These are phyloP conservation scores for Kryptolebias ocellatus DNA, from an alignment of 2,797 vertebrate genomes.

Conservation along the genomic window DNA sequence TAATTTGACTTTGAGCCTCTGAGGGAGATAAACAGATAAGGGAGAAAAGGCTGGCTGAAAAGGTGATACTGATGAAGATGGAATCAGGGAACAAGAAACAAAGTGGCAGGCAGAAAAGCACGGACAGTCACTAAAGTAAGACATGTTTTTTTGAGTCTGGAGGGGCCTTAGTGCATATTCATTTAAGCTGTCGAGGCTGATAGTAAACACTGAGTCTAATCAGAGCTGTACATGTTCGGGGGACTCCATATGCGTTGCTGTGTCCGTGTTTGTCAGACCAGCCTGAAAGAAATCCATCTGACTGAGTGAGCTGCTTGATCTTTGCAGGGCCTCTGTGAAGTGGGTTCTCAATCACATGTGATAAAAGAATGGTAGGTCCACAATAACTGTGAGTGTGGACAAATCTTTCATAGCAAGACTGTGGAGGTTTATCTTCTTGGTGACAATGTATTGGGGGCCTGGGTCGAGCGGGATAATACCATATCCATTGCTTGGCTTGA, in stretches of 20 bases:
- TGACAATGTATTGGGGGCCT: too few relatives aligned
- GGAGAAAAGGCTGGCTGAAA: constrained; percentile 13
- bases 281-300: constrained; percentile 15
- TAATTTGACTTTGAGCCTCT: constrained; percentile 44
- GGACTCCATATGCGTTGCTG: constrained; percentile 11
- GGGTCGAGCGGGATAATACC: too few relatives aligned
- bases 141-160: constrained; percentile 51
- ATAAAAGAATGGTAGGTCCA: too few relatives aligned
- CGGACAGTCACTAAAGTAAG: constrained; percentile 33
- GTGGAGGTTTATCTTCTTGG: too few relatives aligned
- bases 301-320: constrained; percentile 4
- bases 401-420: too few relatives aligned
- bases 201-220: constrained; percentile 45
- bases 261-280: constrained; percentile 11
- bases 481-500: too few relatives aligned
- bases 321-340: too few relatives aligned
- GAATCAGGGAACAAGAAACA: constrained; percentile 17
- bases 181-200: constrained; percentile 42
- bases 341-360: too few relatives aligned
- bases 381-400: too few relatives aligned
- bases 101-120: constrained; percentile 25
- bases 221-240: constrained; percentile 26
- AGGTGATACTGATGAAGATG: constrained; percentile 23
- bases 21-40: constrained; percentile 19
- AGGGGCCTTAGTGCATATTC: constrained; percentile 40